Evolutionary conservation across 2,113 vertebrate species (phyloP).

Genomic region (Fregata magnificens): DNA sequence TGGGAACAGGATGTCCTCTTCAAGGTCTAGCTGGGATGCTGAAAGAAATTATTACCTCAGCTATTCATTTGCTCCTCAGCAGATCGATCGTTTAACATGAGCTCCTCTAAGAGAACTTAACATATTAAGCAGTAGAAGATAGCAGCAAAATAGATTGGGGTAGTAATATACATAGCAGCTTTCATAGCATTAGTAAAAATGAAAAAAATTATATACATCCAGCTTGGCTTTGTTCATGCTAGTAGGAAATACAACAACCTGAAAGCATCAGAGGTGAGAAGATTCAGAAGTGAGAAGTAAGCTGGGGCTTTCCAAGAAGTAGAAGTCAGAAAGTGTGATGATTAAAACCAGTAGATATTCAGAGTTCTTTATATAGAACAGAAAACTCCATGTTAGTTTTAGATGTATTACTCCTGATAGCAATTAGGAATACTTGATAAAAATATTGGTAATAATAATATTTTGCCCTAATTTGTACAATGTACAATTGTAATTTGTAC

Average conservation of each 20-base stretch:
- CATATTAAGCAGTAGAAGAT: background rate
- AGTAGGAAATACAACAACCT: background rate
- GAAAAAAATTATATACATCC: background rate
- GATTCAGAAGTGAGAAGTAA: background rate
- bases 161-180: background rate
- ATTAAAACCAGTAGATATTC: background rate
- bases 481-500: background rate
- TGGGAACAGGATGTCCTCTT: background rate
- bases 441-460: background rate
- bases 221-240: background rate
- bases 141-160: background rate
- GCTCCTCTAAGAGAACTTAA: background rate
- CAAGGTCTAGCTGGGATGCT: background rate
- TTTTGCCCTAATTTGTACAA: background rate
- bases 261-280: background rate
- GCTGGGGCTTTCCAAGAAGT: slow-evolving; percentile 6
- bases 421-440: background rate
- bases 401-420: background rate
- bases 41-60: background rate
- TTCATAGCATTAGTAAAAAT: background rate
- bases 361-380: background rate
- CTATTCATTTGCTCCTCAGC: background rate
- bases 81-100: background rate
- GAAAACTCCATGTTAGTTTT: background rate
- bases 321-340: background rate